phyloP scores from a whole-genome alignment of 1,140 invertebrate species.

The Gryon sp. region DNA sequence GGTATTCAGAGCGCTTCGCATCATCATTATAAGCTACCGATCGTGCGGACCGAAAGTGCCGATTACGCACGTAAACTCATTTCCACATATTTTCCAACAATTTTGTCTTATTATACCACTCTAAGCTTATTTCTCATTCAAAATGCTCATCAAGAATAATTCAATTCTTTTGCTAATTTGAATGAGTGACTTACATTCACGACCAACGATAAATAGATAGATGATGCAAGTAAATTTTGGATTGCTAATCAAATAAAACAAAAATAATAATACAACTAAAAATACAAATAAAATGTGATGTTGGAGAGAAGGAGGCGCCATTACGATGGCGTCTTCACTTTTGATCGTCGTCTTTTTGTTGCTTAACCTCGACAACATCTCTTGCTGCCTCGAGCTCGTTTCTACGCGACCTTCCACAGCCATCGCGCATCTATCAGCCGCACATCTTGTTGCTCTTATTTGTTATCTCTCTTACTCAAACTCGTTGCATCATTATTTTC shows the following conservation, averaged over 20 bases:
- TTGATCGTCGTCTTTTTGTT: conserved; percentile 36
- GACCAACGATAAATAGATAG: too few species aligned
- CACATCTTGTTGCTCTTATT: conserved; percentile 52
- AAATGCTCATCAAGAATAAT: too few species aligned
- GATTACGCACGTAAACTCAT: conserved; percentile 74
- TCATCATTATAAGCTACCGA: conserved; percentile 67
- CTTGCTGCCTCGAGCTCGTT: conserved; percentile 43
- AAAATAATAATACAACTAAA: too few species aligned
- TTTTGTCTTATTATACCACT: too few species aligned
- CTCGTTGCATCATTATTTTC: conserved; percentile 37
- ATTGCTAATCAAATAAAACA: too few species aligned
- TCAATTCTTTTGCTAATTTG: too few species aligned
- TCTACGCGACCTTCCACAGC: conserved; percentile 52
- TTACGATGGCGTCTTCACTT: conserved; percentile 43
- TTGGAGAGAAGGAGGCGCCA: conserved; percentile 47
- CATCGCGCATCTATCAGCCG: conserved; percentile 48
- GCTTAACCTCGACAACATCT: conserved; percentile 54
- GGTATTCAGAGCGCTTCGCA: conserved; percentile 56
- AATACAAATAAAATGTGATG: too few species aligned
- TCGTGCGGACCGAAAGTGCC: conserved; percentile 70
- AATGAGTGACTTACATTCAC: too few species aligned
- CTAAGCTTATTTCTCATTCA: too few species aligned
- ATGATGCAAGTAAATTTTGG: too few species aligned
- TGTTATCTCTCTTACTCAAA: conserved; percentile 43
- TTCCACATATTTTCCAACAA: conserved; percentile 27